A percentile compares a stretch with the other conserved stretches of the same genome.
Evolutionary conservation across 2,797 vertebrate species (phyloP).

Genomic region (Poecilia picta): DNA sequence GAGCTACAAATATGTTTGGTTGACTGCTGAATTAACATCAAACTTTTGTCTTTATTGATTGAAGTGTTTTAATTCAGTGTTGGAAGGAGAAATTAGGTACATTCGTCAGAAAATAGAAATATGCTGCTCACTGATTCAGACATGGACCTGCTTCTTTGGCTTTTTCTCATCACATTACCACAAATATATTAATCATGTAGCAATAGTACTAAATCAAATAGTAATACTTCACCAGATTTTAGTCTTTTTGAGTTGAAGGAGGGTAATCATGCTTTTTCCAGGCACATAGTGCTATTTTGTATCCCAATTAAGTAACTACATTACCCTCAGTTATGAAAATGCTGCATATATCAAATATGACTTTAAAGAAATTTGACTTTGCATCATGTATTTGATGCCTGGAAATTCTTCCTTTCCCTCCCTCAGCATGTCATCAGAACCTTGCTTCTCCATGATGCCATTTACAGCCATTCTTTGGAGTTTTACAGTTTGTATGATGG

Average conservation of each 20-base stretch:
- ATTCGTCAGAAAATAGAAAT: not conserved
- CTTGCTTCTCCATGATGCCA: too few relatives aligned
- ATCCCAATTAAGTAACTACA: too few relatives aligned
- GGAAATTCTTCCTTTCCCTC: too few relatives aligned
- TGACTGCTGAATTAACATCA: not conserved
- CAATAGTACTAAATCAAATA: not conserved
- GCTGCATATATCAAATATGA: too few relatives aligned
- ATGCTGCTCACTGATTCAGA: not conserved
- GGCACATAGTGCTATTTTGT: too few relatives aligned
- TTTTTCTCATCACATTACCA: not conserved
- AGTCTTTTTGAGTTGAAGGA: not conserved
- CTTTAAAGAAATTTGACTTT: too few relatives aligned
- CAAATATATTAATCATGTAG: not conserved
- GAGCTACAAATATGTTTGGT: not conserved
- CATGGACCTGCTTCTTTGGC: not conserved
- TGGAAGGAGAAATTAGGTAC: not conserved
- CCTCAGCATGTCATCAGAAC: too few relatives aligned
- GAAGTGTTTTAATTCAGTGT: not conserved
- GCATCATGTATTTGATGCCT: too few relatives aligned
- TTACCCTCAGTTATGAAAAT: too few relatives aligned
- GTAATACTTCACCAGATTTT: not conserved
- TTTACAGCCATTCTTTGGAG: too few relatives aligned
- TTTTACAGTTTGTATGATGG: too few relatives aligned
- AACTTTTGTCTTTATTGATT: not conserved
- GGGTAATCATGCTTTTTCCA: not conserved